phyloP scores from a whole-genome alignment of 2,797 vertebrate species.

The Smutsia temminckii region DNA sequence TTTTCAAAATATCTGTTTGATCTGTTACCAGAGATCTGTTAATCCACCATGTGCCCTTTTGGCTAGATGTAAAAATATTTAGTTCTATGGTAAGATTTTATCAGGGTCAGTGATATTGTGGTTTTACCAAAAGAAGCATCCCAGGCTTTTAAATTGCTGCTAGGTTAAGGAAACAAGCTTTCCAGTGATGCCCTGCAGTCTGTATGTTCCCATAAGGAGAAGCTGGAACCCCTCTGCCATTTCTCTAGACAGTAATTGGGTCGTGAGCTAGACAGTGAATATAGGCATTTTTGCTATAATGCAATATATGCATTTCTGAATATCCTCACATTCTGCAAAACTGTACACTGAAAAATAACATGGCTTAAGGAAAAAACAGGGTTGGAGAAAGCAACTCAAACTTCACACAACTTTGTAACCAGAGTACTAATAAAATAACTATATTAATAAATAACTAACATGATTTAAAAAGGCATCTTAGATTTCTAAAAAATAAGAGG shows the following conservation, averaged over 20 bases:
- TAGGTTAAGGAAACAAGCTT: not conserved
- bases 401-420: not conserved
- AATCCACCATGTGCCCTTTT: conserved; percentile 60
- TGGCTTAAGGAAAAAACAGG: not conserved
- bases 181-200: not conserved
- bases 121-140: conserved; percentile 33
- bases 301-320: conserved; percentile 4
- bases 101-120: not conserved
- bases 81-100: conserved; percentile 27
- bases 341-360: conserved; percentile 38
- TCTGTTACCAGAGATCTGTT: conserved; percentile 46
- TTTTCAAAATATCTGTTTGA: conserved; percentile 66
- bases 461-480: not conserved
- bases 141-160: conserved; percentile 8
- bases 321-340: conserved; percentile 35
- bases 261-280: not conserved
- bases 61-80: conserved; percentile 57
- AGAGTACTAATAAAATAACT: conserved; percentile 27
- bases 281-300: not conserved
- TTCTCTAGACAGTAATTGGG: not conserved
- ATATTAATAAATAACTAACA: not conserved
- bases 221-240: not conserved
- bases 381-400: not conserved
- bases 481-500: conserved; percentile 4
- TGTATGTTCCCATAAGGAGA: not conserved